Percentiles rank a stretch among this genome's conserved stretches.
These are phyloP conservation scores for Pachypanchax playfairii DNA, from an alignment of 2,113 vertebrate species.

Conservation along the genomic window DNA sequence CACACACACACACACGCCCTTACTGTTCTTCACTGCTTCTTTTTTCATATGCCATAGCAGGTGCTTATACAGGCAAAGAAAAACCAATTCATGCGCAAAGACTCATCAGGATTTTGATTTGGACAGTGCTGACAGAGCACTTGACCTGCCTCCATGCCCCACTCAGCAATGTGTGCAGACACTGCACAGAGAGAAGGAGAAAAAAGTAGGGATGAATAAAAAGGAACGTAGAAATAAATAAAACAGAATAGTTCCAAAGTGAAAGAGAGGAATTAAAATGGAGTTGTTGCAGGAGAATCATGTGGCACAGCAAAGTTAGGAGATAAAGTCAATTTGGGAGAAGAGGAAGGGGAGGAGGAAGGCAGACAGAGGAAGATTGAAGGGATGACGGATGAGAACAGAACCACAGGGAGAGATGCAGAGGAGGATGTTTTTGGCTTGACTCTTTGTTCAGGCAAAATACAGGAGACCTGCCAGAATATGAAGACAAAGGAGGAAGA, in stretches of 20 bases:
- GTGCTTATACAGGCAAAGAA: conserved; percentile 17
- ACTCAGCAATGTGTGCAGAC: conserved; percentile 40
- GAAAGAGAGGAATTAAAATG: conserved; percentile 2
- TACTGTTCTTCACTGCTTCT: conserved; percentile 2
- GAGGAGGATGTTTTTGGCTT: conserved; percentile 44
- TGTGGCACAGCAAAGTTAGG: conserved; percentile 8
- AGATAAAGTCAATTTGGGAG: conserved; percentile 23
- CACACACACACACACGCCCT: neutral
- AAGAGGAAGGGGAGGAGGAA: conserved; percentile 16
- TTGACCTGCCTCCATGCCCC: conserved; percentile 36
- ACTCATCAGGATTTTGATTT: conserved; percentile 28
- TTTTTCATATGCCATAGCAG: conserved; percentile 18
- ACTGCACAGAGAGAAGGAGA: neutral
- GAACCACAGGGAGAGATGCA: conserved; percentile 36
- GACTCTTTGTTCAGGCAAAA: conserved; percentile 55
- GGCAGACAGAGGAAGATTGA: conserved; percentile 12
- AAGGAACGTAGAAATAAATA: neutral
- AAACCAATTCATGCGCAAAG: conserved; percentile 25
- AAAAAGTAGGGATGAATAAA: neutral
- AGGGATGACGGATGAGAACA: conserved; percentile 37
- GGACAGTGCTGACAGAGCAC: conserved; percentile 19
- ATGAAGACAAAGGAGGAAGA: conserved; percentile 47
- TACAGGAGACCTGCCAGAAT: conserved; percentile 40
- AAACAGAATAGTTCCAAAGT: neutral
- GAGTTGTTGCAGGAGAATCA: conserved; percentile 17